Percentiles rank a stretch among this genome's conserved stretches.
Conservation (phyloP, 2,113 vertebrate species). For the Chamaea fasciata region DNA sequence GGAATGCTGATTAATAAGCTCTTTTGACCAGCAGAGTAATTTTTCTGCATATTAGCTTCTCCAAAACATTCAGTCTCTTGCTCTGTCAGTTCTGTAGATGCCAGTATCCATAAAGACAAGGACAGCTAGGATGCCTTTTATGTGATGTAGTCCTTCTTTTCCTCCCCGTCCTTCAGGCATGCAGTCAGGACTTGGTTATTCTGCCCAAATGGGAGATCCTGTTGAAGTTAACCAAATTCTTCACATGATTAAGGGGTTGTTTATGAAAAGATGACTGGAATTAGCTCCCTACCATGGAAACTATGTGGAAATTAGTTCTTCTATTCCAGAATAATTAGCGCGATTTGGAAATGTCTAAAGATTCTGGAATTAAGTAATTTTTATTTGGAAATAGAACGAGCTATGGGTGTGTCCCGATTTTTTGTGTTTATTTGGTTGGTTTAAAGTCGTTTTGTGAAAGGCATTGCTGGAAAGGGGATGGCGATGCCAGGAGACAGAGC, state of each 20-base stretch:
- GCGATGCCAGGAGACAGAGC: constrained; percentile 5
- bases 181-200: background rate
- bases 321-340: constrained; percentile 32
- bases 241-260: constrained; percentile 14
- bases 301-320: constrained; percentile 42
- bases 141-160: background rate
- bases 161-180: constrained; percentile 17
- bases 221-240: constrained; percentile 27
- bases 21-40: background rate
- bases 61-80: background rate
- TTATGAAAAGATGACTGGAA: constrained; percentile 36
- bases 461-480: background rate
- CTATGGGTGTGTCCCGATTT: background rate
- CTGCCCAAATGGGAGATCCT: background rate
- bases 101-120: background rate
- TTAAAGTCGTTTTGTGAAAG: background rate
- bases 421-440: background rate
- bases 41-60: constrained; percentile 15
- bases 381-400: constrained; percentile 10
- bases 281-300: constrained; percentile 30
- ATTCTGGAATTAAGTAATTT: constrained; percentile 21
- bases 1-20: constrained; percentile 33
- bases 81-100: background rate
- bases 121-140: background rate
- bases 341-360: constrained; percentile 35